phyloP scores from a whole-genome alignment of 2,113 vertebrate genomes.

The Serilophus lunatus region DNA sequence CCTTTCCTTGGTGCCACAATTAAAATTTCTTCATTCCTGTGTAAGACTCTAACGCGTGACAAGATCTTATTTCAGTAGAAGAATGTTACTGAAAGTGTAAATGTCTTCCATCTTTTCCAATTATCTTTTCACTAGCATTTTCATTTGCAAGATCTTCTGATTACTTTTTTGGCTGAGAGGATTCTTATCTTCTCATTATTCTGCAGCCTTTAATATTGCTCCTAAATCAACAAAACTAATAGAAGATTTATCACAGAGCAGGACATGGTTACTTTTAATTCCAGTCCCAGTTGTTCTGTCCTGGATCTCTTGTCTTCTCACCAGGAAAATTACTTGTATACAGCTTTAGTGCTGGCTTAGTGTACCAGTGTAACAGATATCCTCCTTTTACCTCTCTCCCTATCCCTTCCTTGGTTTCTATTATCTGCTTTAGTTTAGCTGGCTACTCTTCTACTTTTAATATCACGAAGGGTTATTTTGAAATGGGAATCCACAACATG shows the following conservation, averaged over 20 bases:
- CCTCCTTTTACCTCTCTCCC: not conserved
- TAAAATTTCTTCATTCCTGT: not conserved
- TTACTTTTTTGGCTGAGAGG: not conserved
- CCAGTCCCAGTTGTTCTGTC: not conserved
- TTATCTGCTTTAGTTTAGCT: not conserved
- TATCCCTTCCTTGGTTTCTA: not conserved
- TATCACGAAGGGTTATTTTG: not conserved
- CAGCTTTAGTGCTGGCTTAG: not conserved
- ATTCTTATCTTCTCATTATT: not conserved
- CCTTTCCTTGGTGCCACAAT: not conserved
- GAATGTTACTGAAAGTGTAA: not conserved
- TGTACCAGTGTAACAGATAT: not conserved
- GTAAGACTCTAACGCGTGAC: not conserved
- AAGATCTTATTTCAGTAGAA: not conserved
- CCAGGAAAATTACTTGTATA: not conserved
- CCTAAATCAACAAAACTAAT: not conserved
- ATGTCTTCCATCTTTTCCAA: not conserved
- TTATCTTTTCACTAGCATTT: not conserved
- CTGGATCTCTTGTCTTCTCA: not conserved
- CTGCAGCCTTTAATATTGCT: not conserved
- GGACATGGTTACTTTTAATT: not conserved
- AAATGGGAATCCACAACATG: not conserved
- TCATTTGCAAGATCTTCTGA: not conserved
- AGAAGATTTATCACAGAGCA: not conserved
- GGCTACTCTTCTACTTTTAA: not conserved